Evolutionary conservation across 2,113 vertebrate species (phyloP).

Genomic region (Orcinus orca): DNA sequence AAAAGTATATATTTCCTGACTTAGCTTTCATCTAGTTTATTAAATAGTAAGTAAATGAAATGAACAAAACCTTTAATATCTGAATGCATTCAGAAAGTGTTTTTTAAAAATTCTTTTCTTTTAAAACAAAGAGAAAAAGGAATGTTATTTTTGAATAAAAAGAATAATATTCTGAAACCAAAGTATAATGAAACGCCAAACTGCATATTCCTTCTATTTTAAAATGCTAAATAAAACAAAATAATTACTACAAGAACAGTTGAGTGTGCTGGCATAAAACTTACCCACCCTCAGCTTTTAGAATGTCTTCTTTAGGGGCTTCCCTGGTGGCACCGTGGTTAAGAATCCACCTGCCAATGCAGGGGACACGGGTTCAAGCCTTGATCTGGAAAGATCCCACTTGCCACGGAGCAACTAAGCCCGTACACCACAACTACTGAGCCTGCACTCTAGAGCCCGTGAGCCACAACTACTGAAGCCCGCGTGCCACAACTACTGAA

Average conservation of each 20-base stretch:
- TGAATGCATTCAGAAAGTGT: neutral
- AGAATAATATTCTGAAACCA: slow-evolving; percentile 8
- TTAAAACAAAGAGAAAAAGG: slow-evolving; percentile 35
- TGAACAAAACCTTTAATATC: neutral
- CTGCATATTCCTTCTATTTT: neutral
- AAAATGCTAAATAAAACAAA: slow-evolving; percentile 44
- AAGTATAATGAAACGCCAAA: slow-evolving; percentile 3
- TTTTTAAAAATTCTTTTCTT: neutral
- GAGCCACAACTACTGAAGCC: too few species aligned
- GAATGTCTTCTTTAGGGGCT: neutral
- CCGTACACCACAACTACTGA: too few species aligned
- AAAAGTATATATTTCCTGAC: neutral
- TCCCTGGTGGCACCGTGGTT: too few species aligned
- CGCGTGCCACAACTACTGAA: too few species aligned
- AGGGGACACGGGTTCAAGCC: too few species aligned
- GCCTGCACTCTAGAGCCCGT: too few species aligned
- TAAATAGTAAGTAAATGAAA: slow-evolving; percentile 18
- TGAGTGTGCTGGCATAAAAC: neutral
- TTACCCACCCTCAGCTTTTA: neutral
- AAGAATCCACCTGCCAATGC: too few species aligned
- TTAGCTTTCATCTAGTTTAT: neutral
- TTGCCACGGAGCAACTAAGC: too few species aligned
- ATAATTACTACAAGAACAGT: neutral
- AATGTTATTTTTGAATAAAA: neutral
- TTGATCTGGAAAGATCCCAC: too few species aligned